Evolutionary conservation across 1,140 invertebrate species (phyloP).

Genomic region (Tetramorium simillimum): DNA sequence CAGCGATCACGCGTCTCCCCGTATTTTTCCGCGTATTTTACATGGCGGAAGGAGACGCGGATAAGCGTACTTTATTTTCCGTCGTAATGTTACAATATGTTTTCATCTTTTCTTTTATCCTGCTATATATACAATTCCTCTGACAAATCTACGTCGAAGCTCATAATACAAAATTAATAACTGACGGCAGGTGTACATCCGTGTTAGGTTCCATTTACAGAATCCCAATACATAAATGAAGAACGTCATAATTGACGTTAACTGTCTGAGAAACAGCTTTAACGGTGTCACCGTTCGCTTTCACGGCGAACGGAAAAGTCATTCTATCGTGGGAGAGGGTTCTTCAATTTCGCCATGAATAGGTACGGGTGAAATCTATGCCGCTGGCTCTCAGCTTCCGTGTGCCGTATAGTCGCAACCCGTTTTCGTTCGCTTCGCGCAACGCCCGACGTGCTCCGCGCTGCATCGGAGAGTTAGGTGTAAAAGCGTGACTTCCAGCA

Average conservation of each 20-base stretch:
- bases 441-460: background rate
- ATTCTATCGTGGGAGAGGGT: background rate
- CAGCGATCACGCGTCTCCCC: background rate
- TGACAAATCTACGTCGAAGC: background rate
- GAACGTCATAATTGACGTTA: background rate
- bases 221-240: background rate
- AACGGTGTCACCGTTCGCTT: background rate
- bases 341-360: background rate
- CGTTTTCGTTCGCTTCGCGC: background rate
- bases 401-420: background rate
- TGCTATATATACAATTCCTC: background rate
- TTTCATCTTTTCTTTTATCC: background rate
- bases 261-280: background rate
- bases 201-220: background rate
- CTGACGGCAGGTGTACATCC: background rate
- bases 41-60: background rate
- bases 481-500: conserved; percentile 62
- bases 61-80: background rate
- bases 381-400: background rate
- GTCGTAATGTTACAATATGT: background rate
- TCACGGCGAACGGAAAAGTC: background rate
- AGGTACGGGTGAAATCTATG: background rate
- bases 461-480: conserved; percentile 26
- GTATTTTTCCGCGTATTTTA: background rate
- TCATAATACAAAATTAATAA: background rate